These are phyloP conservation scores for Heterotilapia buettikoferi DNA, from an alignment of 2,113 vertebrate species.

Conservation along the genomic window DNA sequence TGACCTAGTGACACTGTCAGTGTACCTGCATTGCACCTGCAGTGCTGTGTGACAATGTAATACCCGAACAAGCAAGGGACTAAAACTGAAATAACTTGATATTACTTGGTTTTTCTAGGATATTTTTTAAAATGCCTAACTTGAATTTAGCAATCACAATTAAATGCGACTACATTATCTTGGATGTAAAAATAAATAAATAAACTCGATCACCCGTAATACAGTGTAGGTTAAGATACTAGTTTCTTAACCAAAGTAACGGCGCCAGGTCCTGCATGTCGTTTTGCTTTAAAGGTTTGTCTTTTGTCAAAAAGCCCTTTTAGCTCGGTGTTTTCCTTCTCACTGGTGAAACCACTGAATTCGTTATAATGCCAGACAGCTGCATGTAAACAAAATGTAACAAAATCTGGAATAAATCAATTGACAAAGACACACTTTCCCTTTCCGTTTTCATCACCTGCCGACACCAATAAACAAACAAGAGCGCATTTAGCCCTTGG, in stretches of 20 bases:
- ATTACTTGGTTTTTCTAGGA: neutral
- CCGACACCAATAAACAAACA: neutral
- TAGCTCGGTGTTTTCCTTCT: neutral
- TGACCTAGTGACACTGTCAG: neutral
- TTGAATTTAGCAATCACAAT: neutral
- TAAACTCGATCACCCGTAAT: fast-evolving
- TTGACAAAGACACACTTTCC: neutral
- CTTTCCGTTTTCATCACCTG: neutral
- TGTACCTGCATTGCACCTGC: neutral
- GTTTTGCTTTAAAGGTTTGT: neutral
- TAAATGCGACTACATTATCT: neutral
- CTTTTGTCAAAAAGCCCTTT: neutral
- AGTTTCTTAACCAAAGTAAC: neutral
- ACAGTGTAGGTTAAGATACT: neutral
- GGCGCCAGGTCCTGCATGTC: neutral
- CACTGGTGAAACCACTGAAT: neutral
- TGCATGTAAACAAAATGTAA: neutral
- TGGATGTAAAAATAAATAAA: neutral
- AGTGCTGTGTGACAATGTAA: neutral
- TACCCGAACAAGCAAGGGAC: neutral
- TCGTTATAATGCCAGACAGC: neutral
- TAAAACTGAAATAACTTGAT: neutral
- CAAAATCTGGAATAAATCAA: neutral
- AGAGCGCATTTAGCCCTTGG: neutral
- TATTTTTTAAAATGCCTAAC: fast-evolving